These are phyloP conservation scores for Noctilio leporinus DNA, from an alignment of 2,113 vertebrate species.

Conservation along the genomic window DNA sequence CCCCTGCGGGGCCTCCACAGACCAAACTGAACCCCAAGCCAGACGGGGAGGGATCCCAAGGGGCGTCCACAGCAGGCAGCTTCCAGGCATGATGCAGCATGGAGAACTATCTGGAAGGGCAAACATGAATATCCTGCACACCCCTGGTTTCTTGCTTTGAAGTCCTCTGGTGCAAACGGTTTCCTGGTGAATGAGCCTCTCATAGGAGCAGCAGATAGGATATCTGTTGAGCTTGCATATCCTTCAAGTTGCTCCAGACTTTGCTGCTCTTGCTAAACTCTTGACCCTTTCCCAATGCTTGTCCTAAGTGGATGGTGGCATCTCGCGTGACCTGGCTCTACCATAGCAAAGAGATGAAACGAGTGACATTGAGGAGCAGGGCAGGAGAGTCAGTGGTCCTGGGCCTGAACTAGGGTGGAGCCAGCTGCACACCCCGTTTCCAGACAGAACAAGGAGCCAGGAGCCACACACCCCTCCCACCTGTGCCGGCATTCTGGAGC, in stretches of 20 bases:
- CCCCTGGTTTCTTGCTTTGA: background rate
- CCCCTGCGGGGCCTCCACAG: background rate
- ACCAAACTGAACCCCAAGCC: background rate
- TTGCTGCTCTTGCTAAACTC: background rate
- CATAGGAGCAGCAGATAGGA: too few relatives aligned
- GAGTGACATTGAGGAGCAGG: accelerated
- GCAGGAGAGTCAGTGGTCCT: background rate
- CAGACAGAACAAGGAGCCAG: background rate
- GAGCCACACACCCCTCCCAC: accelerated
- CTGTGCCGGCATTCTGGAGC: background rate
- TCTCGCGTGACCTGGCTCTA: accelerated
- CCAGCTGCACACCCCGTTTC: accelerated
- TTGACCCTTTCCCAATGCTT: background rate
- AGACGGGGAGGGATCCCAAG: background rate
- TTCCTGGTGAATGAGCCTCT: background rate
- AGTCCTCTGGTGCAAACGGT: background rate
- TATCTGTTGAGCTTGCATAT: background rate
- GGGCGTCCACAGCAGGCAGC: accelerated
- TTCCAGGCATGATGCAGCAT: accelerated
- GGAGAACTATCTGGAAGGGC: background rate
- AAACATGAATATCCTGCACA: background rate
- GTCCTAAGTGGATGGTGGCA: background rate
- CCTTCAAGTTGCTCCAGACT: background rate
- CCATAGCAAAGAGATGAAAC: background rate
- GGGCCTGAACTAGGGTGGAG: background rate